Evolutionary conservation across 2,113 vertebrate genomes (phyloP).

Genomic region (Odontesthes bonariensis): DNA sequence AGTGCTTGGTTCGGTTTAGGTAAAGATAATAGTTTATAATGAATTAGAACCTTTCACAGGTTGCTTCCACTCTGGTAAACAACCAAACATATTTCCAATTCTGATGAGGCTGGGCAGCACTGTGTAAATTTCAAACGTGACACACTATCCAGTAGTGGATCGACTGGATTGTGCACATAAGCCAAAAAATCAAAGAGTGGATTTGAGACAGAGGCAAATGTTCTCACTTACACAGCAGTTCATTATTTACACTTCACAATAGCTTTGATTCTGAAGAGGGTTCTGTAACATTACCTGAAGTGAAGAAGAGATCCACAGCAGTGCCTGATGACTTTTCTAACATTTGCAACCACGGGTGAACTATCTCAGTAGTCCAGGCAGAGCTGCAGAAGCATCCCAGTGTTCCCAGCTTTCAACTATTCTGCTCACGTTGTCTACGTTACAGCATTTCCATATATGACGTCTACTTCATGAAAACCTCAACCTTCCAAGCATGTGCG

Average conservation of each 20-base stretch:
- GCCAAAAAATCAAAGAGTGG: background rate
- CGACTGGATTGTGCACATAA: background rate
- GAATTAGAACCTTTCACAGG: background rate
- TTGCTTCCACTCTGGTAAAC: too few relatives aligned
- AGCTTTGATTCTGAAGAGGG: background rate
- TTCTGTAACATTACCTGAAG: background rate
- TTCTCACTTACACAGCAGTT: background rate
- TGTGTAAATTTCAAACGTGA: background rate
- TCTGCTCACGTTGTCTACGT: conserved; percentile 10
- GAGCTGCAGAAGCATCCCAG: background rate
- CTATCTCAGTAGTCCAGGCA: background rate
- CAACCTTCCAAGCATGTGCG: conserved; percentile 31
- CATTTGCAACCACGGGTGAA: too few relatives aligned
- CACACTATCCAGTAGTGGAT: background rate
- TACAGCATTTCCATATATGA: conserved; percentile 33
- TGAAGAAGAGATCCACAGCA: background rate
- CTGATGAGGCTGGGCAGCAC: background rate
- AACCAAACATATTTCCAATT: background rate
- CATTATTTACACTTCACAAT: background rate
- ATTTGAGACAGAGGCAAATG: background rate
- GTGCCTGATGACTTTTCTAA: too few relatives aligned
- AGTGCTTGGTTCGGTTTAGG: background rate
- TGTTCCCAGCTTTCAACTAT: background rate
- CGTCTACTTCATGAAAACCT: conserved; percentile 37
- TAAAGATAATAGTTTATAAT: background rate